Evolutionary conservation across 1,140 invertebrate species (phyloP).

Genomic region (Luehdorfia chinensis): DNA sequence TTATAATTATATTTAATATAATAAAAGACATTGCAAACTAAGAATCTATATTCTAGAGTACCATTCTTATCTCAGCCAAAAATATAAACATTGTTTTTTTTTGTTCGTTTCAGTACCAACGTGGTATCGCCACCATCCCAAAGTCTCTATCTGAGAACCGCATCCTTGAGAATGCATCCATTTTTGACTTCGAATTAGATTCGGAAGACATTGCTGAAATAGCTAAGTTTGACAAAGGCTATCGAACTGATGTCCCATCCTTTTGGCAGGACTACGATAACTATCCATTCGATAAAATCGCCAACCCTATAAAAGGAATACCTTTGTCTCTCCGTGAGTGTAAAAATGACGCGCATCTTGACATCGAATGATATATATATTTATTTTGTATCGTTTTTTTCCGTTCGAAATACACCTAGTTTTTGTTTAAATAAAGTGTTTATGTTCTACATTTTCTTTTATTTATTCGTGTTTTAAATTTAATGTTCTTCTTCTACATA

Average conservation of each 20-base stretch:
- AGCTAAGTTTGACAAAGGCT: conserved; percentile 48
- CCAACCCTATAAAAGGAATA: conserved; percentile 24
- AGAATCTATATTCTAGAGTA: no score
- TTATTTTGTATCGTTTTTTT: no score
- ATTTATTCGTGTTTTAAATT: no score
- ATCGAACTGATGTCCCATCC: conserved; percentile 31
- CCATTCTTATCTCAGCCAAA: no score
- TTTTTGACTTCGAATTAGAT: conserved; percentile 84
- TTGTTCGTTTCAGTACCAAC: conserved; percentile 78
- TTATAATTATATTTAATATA: no score
- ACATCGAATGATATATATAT: conserved; percentile 35
- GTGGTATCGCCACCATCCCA: conserved; percentile 84
- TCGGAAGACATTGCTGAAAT: conserved; percentile 77
- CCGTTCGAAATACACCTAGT: no score
- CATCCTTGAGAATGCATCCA: conserved; percentile 83
- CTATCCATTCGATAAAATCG: conserved; percentile 54
- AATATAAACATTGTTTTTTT: no score
- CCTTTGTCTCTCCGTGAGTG: conserved; percentile 34
- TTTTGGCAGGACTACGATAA: conserved; percentile 46
- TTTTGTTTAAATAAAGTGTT: no score
- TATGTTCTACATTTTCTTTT: not conserved
- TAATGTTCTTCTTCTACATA: no score
- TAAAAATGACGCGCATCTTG: conserved; percentile 47
- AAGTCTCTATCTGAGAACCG: conserved; percentile 85
- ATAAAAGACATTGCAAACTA: no score